phyloP scores from a whole-genome alignment of 1,140 invertebrate genomes.

The Oedothorax gibbosus region DNA sequence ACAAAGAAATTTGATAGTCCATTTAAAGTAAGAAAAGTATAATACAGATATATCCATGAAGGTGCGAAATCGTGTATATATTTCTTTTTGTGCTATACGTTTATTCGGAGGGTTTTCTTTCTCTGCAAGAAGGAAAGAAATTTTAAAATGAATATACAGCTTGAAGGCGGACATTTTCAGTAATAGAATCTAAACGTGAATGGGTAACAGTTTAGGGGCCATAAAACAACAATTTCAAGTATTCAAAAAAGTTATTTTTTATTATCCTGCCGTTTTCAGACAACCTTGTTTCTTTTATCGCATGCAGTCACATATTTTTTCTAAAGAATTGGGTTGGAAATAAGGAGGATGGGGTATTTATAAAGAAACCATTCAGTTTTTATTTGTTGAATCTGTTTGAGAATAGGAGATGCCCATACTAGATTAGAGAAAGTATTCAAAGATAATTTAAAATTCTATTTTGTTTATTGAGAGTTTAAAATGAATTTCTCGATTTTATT shows the following conservation, averaged over 20 bases:
- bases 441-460: no score
- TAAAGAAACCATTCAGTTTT: no score
- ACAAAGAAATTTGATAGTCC: constrained; percentile 56
- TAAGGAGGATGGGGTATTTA: background rate
- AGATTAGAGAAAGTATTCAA: no score
- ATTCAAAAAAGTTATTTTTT: constrained; percentile 27
- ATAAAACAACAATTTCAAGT: constrained; percentile 55
- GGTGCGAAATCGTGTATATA: constrained; percentile 19
- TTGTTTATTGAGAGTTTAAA: no score
- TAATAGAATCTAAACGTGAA: constrained; percentile 56
- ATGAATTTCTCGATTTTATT: no score
- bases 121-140: background rate
- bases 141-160: constrained; percentile 44
- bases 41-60: constrained; percentile 35
- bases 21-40: constrained; percentile 54
- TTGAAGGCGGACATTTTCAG: constrained; percentile 38
- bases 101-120: background rate
- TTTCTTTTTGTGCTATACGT: constrained; percentile 21
- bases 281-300: constrained; percentile 16
- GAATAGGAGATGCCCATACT: no score
- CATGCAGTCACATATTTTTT: constrained; percentile 4
- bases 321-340: background rate
- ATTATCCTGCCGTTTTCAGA: constrained; percentile 13
- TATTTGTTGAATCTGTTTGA: no score
- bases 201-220: constrained; percentile 34